Base-by-base conservation (phyloP, 1,140 invertebrate species). In the Euwallacea similis region DNA sequence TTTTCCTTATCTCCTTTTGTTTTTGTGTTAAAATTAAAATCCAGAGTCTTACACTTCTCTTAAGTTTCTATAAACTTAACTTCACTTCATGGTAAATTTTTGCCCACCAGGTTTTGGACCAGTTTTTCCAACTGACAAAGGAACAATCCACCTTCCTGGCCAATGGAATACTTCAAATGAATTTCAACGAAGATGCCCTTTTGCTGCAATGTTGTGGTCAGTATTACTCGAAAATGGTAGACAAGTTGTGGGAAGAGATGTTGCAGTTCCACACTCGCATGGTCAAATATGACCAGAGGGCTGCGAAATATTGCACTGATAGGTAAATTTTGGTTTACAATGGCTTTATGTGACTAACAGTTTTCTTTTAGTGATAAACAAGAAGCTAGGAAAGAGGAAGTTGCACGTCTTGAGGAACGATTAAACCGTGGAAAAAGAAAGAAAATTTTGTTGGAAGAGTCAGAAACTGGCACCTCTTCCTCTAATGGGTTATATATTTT, bases 141-240 rank as follows among this genome's bases (percentile, higher is more conserved):
- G 46, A 75, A 63, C 71, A 73, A 59, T 64, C 75, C 42, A 67
- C 69, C 6, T 80, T 74, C 64, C 60, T 79, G 33, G 60, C 71
- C 11, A 76, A 79, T 76, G 78, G 79, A 8, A 76, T 80, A 41
- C 76, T 77, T 58, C 77, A 75, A 58, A 76, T 76, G 9, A 81
- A 79, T 66, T 81, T 81, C 75, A 76, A 76, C 41, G 79, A 80
- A 71, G 77, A 76, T 15, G 78, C 79, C 2, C 61, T 81, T 8
- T 60, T 81, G 10, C 21, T 81, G n/a, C 76, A 81, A 69, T 73
- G 65, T 66, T 72, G 76, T 46, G 69, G 73, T 41, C 60, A 70
- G 16, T 69, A 79, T 13, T 81, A 79, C 74, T 67, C 72, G 0
- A 81, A 80, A 66, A 77, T 78, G 65, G 78, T 81, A 9, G 80